Evolutionary conservation across 2,888 invertebrate species (phyloP).

Genomic region (Cephonodes hylas): DNA sequence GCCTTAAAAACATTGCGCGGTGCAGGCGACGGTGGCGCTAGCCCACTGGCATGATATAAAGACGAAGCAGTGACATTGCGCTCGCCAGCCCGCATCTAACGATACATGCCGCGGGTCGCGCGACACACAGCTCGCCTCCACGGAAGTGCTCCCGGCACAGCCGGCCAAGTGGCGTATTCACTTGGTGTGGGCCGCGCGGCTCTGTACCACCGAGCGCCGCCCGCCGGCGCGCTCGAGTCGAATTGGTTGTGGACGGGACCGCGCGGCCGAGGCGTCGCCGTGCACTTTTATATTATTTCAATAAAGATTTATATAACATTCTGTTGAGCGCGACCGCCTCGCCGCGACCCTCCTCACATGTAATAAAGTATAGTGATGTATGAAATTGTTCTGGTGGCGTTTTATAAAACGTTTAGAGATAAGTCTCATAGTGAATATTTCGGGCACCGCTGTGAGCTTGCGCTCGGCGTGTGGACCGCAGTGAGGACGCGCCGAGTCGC

Average conservation of each 20-base stretch:
- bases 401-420: constrained; percentile 30
- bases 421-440: constrained; percentile 19
- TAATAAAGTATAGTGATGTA: constrained; percentile 15
- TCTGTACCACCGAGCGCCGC: too few relatives aligned
- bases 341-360: not conserved
- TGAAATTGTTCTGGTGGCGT: constrained; percentile 32
- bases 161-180: too few relatives aligned
- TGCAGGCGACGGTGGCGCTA: too few relatives aligned
- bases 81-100: too few relatives aligned
- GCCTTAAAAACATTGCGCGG: too few relatives aligned
- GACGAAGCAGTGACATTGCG: too few relatives aligned
- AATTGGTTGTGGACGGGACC: not conserved
- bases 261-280: not conserved
- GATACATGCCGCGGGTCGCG: too few relatives aligned
- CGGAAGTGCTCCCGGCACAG: too few relatives aligned
- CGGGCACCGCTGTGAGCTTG: not conserved
- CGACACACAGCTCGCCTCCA: too few relatives aligned
- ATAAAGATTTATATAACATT: not conserved
- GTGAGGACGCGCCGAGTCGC: not conserved
- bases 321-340: not conserved
- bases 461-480: not conserved
- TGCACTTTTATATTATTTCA: not conserved
- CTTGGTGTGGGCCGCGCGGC: too few relatives aligned
- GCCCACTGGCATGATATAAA: too few relatives aligned
- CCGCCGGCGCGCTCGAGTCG: not conserved